Base-by-base conservation (phyloP, 2,113 vertebrate species). In the Gallinago media region DNA sequence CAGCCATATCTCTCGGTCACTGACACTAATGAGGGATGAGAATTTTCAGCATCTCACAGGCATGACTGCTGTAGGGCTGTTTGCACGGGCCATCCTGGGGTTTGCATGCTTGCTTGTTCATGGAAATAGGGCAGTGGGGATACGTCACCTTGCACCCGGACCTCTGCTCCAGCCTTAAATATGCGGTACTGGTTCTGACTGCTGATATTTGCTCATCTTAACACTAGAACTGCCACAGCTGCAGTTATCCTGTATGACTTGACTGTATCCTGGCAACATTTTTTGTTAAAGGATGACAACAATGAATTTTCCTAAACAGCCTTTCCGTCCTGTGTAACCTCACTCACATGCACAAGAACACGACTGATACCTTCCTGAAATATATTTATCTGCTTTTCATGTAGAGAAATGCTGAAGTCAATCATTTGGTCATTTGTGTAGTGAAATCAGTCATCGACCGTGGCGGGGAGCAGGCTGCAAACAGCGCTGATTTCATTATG, bases 391-490 rank as follows among this genome's bases (percentile, higher is more conserved):
- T 93, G 59, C 38, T 38, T 49, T 96, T 93, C 89, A 81, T 34
- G 67, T 47, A 81, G 40, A 93, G 58, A 96, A 94, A 79, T 74
- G 78, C 59, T 92, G 65, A 92, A 97, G 88, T 92, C 66, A 63
- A 88, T 92, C 49, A 55, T 79, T 79, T 76, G 66, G 88, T 78
- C 92, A 78, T 94, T 93, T 47, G 59, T 36, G 67, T 84, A 94
- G 87, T 49, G 65, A 97, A 97, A 96, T 94, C 82, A 62, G 95
- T 92, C 44, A 22, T 85, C 5, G 2, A 54, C 83, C 15, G 2
- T 85, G 65, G 83, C n/a, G 84, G 58, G 47, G 34, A 97, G 84
- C 40, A 95, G 93, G 94, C 88, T 97, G 67, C 96, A 92, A 96
- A 89, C 63, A 36, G 87, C 89, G 94, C 85, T 66, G 95, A 83